Percentiles rank a stretch among this genome's conserved stretches.
Conservation (phyloP, 1,140 invertebrate species). For the Brachionus angularis region DNA sequence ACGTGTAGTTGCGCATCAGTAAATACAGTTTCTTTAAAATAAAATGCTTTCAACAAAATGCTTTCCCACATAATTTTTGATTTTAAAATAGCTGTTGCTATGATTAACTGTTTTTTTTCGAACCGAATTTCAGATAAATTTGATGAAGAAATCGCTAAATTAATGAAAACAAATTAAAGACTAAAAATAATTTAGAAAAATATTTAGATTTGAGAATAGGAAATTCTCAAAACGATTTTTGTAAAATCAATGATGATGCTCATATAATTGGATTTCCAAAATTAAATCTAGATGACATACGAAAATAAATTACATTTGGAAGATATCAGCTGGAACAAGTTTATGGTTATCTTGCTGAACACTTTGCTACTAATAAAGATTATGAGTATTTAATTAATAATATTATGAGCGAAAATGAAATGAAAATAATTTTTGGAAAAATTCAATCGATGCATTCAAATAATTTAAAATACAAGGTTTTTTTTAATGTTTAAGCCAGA, state of each 20-base stretch:
- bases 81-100: background rate
- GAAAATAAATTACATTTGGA: background rate
- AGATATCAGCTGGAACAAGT: constrained; percentile 10
- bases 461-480: background rate
- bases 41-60: too few relatives aligned
- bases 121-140: background rate
- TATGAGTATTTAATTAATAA: background rate
- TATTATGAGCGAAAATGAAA: background rate
- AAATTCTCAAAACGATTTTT: background rate
- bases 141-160: background rate
- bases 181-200: constrained; percentile 3
- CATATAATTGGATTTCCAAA: background rate
- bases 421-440: constrained; percentile 1
- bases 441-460: constrained; percentile 25
- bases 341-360: background rate
- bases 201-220: background rate
- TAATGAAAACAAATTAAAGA: background rate
- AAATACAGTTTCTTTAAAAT: too few relatives aligned
- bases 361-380: constrained; percentile 6
- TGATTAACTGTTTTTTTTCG: background rate
- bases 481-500: too few relatives aligned
- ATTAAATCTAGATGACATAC: background rate
- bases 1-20: too few relatives aligned
- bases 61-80: background rate
- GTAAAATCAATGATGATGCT: background rate